Base-by-base conservation (phyloP, 2,888 invertebrate species). In the Ferdinandea cuprea region DNA sequence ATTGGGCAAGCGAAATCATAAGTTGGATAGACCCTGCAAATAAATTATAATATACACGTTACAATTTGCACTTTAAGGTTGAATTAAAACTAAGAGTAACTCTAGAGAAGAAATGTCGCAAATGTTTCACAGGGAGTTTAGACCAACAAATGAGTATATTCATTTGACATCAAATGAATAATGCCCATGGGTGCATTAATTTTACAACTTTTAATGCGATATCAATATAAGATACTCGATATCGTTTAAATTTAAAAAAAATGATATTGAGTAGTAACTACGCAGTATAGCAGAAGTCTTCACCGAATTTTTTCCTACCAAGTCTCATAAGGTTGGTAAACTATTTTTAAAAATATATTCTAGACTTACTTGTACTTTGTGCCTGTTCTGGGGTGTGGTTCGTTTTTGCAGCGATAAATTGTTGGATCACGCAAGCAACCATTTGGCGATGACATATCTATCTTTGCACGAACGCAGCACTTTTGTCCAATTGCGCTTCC, bases 1-100 rank as follows among this genome's bases (percentile, higher is more conserved):
- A 99, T 98, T 0, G 99, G 99, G 89, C 99, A 99, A 0, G 99
- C 99, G 92, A 99, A 99, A 92, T 99, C 99, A 89, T 99, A 99
- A 0, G 99, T 99, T 19, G 99, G 99, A 91, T 99, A 99, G 0
- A 98, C 99, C 89, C 98, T 98, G 90, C 17, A 91, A 91, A 85
- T 85, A 86, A n/a, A 40, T 4, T 37, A 37, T 32, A 15, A 2
- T 3, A 1, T 8, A 3, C 7, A 17, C 17, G 44, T 17, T 11
- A 44, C 9, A 3, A 9, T 8, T 4, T 0, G 19, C 9, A 2
- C 9, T 3, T 3, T 8, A 1, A 44, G 44, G 8, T 9, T 9
- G 19, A 6, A 15, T 13, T 15, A 2, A 2, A n/a, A n/a, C n/a
- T n/a, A n/a, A n/a, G n/a, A n/a, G n/a, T n/a, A n/a, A n/a, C n/a